These are phyloP conservation scores for Pleuronectes platessa DNA, from an alignment of 2,113 vertebrate genomes.

Conservation along the genomic window DNA sequence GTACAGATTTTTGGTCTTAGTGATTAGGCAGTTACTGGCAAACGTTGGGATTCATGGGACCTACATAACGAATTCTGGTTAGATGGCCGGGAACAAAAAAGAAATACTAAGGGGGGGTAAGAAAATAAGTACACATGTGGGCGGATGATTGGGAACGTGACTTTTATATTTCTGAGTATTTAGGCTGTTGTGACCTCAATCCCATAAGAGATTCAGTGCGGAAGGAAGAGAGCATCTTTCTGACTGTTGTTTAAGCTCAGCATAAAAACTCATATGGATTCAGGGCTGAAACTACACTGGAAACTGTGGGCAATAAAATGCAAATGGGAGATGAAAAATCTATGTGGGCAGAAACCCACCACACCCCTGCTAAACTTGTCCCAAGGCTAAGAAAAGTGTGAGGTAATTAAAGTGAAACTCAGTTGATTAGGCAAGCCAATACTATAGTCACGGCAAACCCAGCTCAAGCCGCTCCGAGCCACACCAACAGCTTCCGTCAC, in stretches of 20 bases:
- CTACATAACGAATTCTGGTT: conserved; percentile 16
- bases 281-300: conserved; percentile 14
- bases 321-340: conserved; percentile 29
- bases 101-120: conserved; percentile 18
- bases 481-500: conserved; percentile 6
- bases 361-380: conserved; percentile 17
- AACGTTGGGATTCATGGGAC: conserved; percentile 32
- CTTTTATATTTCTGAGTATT: conserved; percentile 51
- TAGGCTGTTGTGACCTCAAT: conserved; percentile 67
- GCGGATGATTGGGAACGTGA: conserved; percentile 43
- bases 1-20: not conserved
- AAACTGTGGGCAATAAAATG: conserved; percentile 36
- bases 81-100: conserved; percentile 3
- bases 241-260: conserved; percentile 14
- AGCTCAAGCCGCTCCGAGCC: conserved; percentile 17
- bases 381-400: conserved; percentile 4
- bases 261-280: conserved; percentile 35
- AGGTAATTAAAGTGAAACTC: conserved; percentile 44
- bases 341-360: conserved; percentile 1
- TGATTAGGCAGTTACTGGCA: conserved; percentile 26
- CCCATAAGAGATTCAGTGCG: conserved; percentile 46
- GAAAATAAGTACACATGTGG: conserved; percentile 37
- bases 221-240: conserved; percentile 17
- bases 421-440: conserved; percentile 42
- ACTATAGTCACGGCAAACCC: conserved; percentile 27